Evolutionary conservation across 2,888 invertebrate genomes (phyloP), one percentile per base, ranked within the genome.

Genomic region (Sphecodes monilicornis): DNA sequence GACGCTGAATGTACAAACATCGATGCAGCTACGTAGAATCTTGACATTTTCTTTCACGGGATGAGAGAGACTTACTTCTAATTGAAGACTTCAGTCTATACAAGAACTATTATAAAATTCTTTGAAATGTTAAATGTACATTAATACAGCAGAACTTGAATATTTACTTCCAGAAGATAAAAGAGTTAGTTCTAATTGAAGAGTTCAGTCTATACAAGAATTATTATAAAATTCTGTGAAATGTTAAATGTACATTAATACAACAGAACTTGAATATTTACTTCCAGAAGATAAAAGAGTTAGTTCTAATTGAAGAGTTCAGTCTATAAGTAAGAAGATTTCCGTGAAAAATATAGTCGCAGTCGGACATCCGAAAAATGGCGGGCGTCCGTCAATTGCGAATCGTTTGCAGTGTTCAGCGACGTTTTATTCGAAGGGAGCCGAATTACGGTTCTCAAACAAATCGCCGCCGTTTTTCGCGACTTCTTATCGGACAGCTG

Each of bases 401-500:
- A n/a, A 60, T 32, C 50, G 39, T 60, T 22, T 68, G 57, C 54
- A 32, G 43, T 8, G 43, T 26, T 60, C 81, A 5, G 54, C 68
- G 75, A 57, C 68, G 18, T 46, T 71, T 26, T 29, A n/a, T 32
- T 26, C 36, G 64, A 18, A 8, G 39, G 32, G 69, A 36, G 54
- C 32, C 50, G 29, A 50, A 70, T 70, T 29, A 60, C 54, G 13
- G 32, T 77, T 6, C 36, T 6, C 13, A 57, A 41, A 76, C 57
- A 57, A 76, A 76, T 74, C 57, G 22, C 69, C 32, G 60, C 26
- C 64, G 36, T 83, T 83, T 76, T 68, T 74, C 71, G 76, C n/a
- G n/a, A 13, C 64, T 57, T 29, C 72, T 60, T 74, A 76, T 79
- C 78, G 41, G 70, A 32, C 41, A 3, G 13, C 43, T 26, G 43